Conservation (phyloP, 30 jellyfish, hydroid and myxozoan genomes). For the Nemopilema nomurai region DNA sequence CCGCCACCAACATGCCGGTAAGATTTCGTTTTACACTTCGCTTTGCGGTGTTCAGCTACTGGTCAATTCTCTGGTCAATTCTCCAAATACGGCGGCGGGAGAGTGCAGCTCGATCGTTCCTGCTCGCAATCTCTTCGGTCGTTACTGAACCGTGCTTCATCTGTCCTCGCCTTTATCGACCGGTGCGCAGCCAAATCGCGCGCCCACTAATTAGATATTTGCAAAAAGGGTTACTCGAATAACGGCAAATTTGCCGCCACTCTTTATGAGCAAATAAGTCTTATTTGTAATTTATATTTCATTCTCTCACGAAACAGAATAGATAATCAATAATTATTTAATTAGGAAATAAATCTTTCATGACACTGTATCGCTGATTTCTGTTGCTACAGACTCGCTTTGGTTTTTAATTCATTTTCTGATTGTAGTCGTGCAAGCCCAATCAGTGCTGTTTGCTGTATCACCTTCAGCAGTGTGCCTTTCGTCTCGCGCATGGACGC, state of each 20-base stretch:
- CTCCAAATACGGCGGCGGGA: too few species aligned
- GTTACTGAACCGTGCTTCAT: not conserved
- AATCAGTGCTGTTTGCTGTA: not conserved
- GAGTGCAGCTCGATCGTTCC: not conserved
- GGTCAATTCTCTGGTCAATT: not conserved
- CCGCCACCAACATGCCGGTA: conserved; percentile 19
- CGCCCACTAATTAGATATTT: conserved; percentile 28
- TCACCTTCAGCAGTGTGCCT: not conserved
- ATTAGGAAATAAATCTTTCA: conserved; percentile 25
- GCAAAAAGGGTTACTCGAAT: conserved; percentile 3
- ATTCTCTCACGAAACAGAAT: conserved; percentile 4
- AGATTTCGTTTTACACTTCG: not conserved
- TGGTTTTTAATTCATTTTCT: not conserved
- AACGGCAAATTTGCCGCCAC: conserved; percentile 26
- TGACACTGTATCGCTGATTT: conserved; percentile 20
- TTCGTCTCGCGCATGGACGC: not conserved
- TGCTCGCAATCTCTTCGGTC: conserved; percentile 1
- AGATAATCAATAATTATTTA: conserved; percentile 31
- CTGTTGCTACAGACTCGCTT: conserved; percentile 1
- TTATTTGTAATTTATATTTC: conserved; percentile 1
- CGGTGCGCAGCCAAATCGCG: not conserved
- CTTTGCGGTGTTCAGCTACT: not conserved
- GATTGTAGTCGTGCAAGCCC: not conserved
- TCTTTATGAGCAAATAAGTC: not conserved
- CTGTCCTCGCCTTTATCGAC: not conserved